Base-by-base conservation (phyloP, 2,113 vertebrate species). In the Trogon surrucura region DNA sequence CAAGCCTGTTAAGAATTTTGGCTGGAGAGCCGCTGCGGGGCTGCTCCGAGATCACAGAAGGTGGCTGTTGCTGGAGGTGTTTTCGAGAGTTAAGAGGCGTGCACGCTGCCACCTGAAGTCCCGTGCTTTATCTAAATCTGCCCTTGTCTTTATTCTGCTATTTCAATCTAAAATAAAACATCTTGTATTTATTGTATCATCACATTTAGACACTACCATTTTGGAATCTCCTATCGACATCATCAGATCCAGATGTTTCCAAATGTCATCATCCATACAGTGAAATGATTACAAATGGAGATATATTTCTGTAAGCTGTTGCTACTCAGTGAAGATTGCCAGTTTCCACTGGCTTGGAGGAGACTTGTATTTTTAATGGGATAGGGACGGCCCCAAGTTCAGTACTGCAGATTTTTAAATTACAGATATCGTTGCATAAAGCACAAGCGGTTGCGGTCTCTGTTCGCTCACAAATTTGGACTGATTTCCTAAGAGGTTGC, bases 201-300 rank as follows among this genome's bases (percentile, higher is more conserved):
- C 85, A 90, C 94, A 97, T 97, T 97, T 95, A 97, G 95, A 96
- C 92, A 95, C 97, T 97, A 97, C 93, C 94, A 97, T 97, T 98
- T 96, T 98, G 97, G 97, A 98, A 97, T 97, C 93, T 98, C 66
- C 94, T 45, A 75, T 95, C 95, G 85, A 97, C 82, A 95, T 97
- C 96, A 98, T 98, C 95, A 96, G 97, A 95, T 97, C 95, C 98
- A 98, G 97, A 98, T 98, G 97, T 97, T 97, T 96, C 89, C 64
- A 97, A 95, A 97, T 98, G 97, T 97, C 97, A 98, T 97, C 95
- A 96, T 97, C 81, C 67, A 51, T 97, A 96, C 72, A 95, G 38
- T 96, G 88, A 97, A 98, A 97, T 94, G 94, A 97, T 96, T 98
- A 97, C 92, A 98, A 97, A 97, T 96, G 78, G 79, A 96, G 93